Base-by-base conservation (phyloP, 1,140 invertebrate genomes). In the Agrypnia vestita region DNA sequence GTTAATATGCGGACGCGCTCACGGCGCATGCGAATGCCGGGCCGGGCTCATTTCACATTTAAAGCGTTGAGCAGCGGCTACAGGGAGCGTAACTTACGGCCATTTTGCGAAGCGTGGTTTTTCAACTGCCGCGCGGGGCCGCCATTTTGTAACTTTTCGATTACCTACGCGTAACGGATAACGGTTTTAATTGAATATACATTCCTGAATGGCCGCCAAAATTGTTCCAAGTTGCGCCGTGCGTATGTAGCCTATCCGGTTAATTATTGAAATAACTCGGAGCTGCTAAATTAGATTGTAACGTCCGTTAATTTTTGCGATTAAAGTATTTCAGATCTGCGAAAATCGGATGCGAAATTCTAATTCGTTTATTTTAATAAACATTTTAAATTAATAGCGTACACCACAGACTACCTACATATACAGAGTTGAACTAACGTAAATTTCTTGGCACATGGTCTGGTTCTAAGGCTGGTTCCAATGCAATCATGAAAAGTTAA, bases 1-100 rank as follows among this genome's bases (percentile, higher is more conserved):
- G 62, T 67, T 67, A 67, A 67, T 67, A 67, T 43, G 62, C 62
- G 43, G 62, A 67, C 62, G 43, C 44, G 62, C 43, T 46, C 43
- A 46, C 35, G 43, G 35, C 35, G 62, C 44, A 67, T 67, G 62
- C 44, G 44, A n/a, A 67, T 67, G 35, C 44, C 8, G 44, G 0
- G 43, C 43, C 62, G 35, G 62, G 35, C 4, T 19, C 43, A 46
- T 67, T 67, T 67, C 44, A 47, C 62, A 67, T 67, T 67, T 67
- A 67, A 67, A 67, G 15, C 62, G 62, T 67, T 46, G 62, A 67
- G 44, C n/a, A 67, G 35, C n/a, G 62, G 19, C 43, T 19, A 19
- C 8, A 12, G 49, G 11, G 43, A 43, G 62, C 43, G 44, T 67
- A 67, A 67, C 62, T 67, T 67, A 67, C 44, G 62, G 35, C 4